A percentile compares a stretch with the other conserved stretches of the same genome.
Evolutionary conservation across 2,113 vertebrate species (phyloP).

Genomic region (Barbus barbus): DNA sequence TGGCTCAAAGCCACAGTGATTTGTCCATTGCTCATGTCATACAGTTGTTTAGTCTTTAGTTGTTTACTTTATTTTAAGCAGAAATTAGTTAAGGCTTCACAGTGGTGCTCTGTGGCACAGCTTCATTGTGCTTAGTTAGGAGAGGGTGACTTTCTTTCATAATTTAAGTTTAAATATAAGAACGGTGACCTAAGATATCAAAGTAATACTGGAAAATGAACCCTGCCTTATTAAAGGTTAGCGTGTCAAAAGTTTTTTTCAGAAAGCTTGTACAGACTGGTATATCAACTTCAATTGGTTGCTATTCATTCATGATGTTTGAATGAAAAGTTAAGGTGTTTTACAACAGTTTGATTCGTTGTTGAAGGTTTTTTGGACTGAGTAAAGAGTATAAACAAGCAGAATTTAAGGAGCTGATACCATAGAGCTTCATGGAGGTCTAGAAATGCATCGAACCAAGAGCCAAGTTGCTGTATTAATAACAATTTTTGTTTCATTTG

Average conservation of each 20-base stretch:
- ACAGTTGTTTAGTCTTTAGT: conserved; percentile 59
- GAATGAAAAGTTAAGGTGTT: background rate
- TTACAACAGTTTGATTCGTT: no score
- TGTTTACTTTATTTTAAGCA: conserved; percentile 59
- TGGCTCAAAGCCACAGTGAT: conserved; percentile 63
- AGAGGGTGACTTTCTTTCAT: background rate
- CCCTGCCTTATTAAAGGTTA: conserved; percentile 39
- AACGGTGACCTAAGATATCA: conserved; percentile 7
- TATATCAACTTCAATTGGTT: conserved; percentile 1
- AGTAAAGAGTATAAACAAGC: background rate
- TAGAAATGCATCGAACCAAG: conserved; percentile 67
- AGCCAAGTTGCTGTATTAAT: conserved; percentile 68
- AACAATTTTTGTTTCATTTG: conserved; percentile 66
- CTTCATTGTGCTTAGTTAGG: background rate
- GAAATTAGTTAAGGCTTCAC: conserved; percentile 65
- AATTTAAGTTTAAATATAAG: conserved; percentile 12
- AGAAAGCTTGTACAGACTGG: conserved; percentile 27
- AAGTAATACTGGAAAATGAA: conserved; percentile 39
- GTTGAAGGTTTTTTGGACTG: conserved; percentile 4
- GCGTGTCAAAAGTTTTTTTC: conserved; percentile 24
- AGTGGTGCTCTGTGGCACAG: conserved; percentile 24
- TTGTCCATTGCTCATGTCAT: conserved; percentile 51
- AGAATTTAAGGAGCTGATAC: conserved; percentile 38
- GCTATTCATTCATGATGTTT: background rate
- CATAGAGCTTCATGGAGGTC: conserved; percentile 61